These are phyloP conservation scores for Zosterops pallidus DNA, from an alignment of 2,113 vertebrate genomes.

Conservation along the genomic window DNA sequence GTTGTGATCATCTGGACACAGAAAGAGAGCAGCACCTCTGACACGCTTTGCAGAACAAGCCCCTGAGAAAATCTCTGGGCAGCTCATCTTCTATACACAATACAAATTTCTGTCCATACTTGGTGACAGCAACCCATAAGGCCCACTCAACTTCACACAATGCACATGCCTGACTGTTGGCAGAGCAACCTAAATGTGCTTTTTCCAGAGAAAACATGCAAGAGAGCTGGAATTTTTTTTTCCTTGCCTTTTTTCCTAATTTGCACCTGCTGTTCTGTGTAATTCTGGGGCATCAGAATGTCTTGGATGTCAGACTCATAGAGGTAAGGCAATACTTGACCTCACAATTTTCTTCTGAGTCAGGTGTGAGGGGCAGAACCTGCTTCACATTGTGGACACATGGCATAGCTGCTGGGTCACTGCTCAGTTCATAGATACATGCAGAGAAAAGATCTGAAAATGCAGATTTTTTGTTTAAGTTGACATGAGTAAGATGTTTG, in stretches of 20 bases:
- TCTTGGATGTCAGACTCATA: neutral
- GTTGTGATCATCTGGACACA: neutral
- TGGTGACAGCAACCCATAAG: neutral
- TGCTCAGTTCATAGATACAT: neutral
- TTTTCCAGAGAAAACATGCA: neutral
- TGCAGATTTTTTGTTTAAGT: neutral
- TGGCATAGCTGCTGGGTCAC: neutral
- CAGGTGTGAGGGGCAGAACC: neutral
- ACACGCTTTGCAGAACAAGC: neutral
- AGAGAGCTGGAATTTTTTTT: neutral
- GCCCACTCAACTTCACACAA: neutral
- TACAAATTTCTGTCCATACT: neutral
- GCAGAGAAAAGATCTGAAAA: neutral
- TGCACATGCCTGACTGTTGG: neutral
- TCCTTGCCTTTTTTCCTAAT: neutral
- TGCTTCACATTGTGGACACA: accelerated
- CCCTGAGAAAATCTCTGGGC: neutral
- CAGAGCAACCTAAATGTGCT: neutral
- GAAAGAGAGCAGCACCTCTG: neutral
- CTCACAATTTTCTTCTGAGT: neutral
- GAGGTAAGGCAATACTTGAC: neutral
- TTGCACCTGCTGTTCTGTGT: neutral
- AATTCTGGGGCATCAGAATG: neutral
- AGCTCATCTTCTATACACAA: neutral
- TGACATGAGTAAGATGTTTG: neutral